These are phyloP conservation scores for Dendrolimus houi DNA, from an alignment of 2,888 invertebrate genomes.

Conservation along the genomic window DNA sequence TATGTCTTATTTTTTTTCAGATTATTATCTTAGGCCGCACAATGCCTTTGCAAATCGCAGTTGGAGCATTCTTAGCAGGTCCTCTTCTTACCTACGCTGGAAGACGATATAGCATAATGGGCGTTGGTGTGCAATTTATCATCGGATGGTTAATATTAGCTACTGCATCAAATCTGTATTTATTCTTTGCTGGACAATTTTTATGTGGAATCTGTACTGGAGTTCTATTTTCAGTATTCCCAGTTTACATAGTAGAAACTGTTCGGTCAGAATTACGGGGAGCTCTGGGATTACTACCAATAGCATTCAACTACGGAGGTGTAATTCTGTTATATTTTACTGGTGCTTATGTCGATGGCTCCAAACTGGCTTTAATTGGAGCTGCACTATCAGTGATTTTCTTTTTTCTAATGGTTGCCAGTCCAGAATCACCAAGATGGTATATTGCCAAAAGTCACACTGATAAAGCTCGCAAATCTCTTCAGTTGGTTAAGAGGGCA, in stretches of 20 bases:
- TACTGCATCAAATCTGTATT: slow-evolving; percentile 80
- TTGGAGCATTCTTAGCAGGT: slow-evolving; percentile 92
- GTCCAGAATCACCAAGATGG: slow-evolving; percentile 97
- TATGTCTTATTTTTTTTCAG: too few species aligned
- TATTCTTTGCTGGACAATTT: slow-evolving; percentile 88
- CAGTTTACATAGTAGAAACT: slow-evolving; percentile 95
- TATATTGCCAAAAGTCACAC: slow-evolving; percentile 86
- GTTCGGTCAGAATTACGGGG: slow-evolving; percentile 95
- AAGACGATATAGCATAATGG: slow-evolving; percentile 85
- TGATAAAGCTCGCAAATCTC: slow-evolving; percentile 84
- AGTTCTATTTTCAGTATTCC: slow-evolving; percentile 88
- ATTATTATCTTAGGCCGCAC: slow-evolving; percentile 93
- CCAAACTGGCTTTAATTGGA: slow-evolving; percentile 86
- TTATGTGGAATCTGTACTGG: slow-evolving; percentile 93
- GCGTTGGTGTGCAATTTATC: slow-evolving; percentile 87
- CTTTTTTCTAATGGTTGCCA: slow-evolving; percentile 84
- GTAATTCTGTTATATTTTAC: slow-evolving; percentile 87
- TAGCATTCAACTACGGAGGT: slow-evolving; percentile 90
- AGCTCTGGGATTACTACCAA: slow-evolving; percentile 90
- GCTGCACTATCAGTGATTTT: slow-evolving; percentile 86
- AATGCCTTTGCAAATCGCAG: slow-evolving; percentile 90
- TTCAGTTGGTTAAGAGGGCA: slow-evolving; percentile 91
- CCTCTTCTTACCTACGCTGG: slow-evolving; percentile 89
- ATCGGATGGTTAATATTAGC: slow-evolving; percentile 89
- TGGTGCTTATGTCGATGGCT: slow-evolving; percentile 89